Evolutionary conservation across 2,797 vertebrate genomes (phyloP), one percentile per base, ranked within the genome.

Genomic region (Takifugu ocellatus): DNA sequence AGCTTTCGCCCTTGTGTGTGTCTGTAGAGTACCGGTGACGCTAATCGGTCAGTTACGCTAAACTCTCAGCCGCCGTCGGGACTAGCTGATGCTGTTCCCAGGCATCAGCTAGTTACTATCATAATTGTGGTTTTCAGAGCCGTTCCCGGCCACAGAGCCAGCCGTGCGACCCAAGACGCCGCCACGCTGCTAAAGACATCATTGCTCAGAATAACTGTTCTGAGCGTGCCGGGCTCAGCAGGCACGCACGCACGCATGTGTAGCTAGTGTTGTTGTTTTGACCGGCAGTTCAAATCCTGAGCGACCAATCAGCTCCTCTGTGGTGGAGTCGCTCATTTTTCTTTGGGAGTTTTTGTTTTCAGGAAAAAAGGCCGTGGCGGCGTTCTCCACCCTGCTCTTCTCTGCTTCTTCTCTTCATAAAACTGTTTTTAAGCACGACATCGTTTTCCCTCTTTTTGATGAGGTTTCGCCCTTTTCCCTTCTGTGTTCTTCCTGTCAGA

Each of bases 131-230:
- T 48, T 10, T 69, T 71, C 36, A 36, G 36, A 39, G 36, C 36
- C 36, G 36, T 39, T 39, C 36, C 36, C 36, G 36, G 36, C 36
- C 36, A 4, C 36, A 39, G 36, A 39, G 66, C 68, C 55, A 52
- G 59, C 50, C 17, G 63, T 48, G 21, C 46, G 59, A 63, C 72
- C 70, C 56, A 61, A 53, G 71, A 64, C 66, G 74, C 70, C 75
- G 72, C 61, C 14, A 51, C 10, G 21, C 84, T 86, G 87, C 61
- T 78, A 83, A 85, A 88, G 78, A 81, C 85, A 86, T 88, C 84
- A 88, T 75, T 42, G 58, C 87, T 81, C n/a, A 83, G 84, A 88
- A 88, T 86, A 88, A 82, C 79, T 14, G 58, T 55, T 63, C 54
- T 44, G 50, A 60, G 55, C 63, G 73, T 49, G 56, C 60, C 9